phyloP scores from a whole-genome alignment of 2,888 invertebrate species.

The Cephus pulcher region DNA sequence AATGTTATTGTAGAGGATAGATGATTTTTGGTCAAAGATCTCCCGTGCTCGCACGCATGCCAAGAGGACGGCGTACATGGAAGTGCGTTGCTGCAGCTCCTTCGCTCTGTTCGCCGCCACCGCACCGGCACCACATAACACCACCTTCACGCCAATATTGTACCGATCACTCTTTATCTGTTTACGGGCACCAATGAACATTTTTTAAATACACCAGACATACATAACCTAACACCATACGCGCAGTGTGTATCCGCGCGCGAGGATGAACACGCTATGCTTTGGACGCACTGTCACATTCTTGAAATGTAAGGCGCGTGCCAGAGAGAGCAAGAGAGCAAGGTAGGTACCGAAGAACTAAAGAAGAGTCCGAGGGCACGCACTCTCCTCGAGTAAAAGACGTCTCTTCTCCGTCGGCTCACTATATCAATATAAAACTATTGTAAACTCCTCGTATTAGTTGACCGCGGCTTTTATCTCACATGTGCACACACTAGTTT shows the following conservation, averaged over 20 bases:
- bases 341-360: not conserved
- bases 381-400: not conserved
- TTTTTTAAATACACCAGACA: slow-evolving; percentile 14
- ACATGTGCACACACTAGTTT: not conserved
- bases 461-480: not conserved
- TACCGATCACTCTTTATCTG: slow-evolving; percentile 17
- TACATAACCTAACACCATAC: slow-evolving; percentile 6
- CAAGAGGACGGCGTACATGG: not conserved
- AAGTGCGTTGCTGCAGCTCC: not conserved
- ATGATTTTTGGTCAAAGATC: not conserved
- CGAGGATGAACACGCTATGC: slow-evolving; percentile 3
- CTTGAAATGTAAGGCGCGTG: slow-evolving; percentile 34
- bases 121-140: slow-evolving; percentile 46
- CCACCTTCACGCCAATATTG: slow-evolving; percentile 23
- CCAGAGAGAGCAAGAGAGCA: not conserved
- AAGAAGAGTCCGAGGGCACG: slow-evolving; percentile 29
- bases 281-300: slow-evolving; percentile 51
- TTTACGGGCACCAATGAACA: slow-evolving; percentile 20
- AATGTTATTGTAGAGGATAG: not conserved
- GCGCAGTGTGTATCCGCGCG: not conserved
- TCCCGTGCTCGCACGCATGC: not conserved
- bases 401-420: not conserved
- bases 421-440: not conserved
- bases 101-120: slow-evolving; percentile 5
- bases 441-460: not conserved